A percentile compares a stretch with the other conserved stretches of the same genome.
Conservation (phyloP, 2,888 invertebrate genomes). For the Parascotia fuliginaria region DNA sequence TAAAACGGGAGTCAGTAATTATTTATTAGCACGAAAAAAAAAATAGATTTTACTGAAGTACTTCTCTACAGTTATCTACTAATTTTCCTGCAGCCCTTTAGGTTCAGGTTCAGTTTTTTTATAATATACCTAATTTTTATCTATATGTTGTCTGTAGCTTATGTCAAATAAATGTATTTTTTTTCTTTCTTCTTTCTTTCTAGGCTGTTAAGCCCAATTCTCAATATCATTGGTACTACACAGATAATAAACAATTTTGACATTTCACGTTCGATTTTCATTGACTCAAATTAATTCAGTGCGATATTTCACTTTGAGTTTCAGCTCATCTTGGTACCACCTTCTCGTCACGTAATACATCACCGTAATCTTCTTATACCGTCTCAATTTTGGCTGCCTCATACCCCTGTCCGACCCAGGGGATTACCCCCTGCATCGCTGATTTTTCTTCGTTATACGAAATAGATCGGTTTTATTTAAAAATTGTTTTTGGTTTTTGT, state of each 20-base stretch:
- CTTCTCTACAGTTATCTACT: no score
- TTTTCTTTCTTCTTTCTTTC: no score
- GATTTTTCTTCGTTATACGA: conserved; percentile 58
- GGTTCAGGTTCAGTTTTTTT: no score
- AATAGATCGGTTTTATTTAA: conserved; percentile 40
- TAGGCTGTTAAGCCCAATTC: no score
- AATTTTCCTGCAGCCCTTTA: no score
- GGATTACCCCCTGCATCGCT: conserved; percentile 57
- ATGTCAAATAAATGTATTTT: no score
- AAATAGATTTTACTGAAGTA: no score
- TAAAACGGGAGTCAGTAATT: no score
- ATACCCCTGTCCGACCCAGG: conserved; percentile 44
- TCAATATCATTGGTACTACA: no score
- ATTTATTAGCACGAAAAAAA: no score
- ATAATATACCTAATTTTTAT: no score
- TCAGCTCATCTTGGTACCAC: conserved; percentile 23
- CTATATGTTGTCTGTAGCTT: no score
- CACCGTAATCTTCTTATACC: conserved; percentile 80
- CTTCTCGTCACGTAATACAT: conserved; percentile 75
- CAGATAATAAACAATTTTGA: not conserved
- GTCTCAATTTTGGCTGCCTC: conserved; percentile 69
- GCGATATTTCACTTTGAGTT: not conserved
- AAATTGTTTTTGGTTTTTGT: not conserved
- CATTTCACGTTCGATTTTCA: not conserved
- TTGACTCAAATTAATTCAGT: not conserved